Evolutionary conservation across 2,797 vertebrate genomes (phyloP), one percentile per base, ranked within the genome.

Genomic region (Sebastes vulpes): DNA sequence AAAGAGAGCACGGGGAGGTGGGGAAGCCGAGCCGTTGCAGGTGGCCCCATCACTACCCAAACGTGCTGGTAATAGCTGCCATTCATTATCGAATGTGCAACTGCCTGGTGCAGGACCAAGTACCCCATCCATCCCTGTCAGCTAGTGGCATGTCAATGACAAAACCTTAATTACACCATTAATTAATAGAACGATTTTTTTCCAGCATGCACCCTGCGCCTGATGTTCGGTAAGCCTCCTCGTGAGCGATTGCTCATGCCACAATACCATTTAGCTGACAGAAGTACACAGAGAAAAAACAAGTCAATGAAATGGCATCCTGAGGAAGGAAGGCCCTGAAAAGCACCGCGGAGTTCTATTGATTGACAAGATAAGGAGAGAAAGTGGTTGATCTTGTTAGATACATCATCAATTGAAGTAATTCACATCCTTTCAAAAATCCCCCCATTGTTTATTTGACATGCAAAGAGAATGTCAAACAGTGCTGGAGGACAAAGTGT

Each of bases 91-190:
- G 88, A 90, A 92, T 85, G 81, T 85, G 89, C 67, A 26, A 67
- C 95, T 96, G 97, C 96, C 96, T 97, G 94, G 94, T 93, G 92
- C 54, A 87, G 93, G 87, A 96, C 95, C 95, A 93, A 95, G 95
- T 90, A 96, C 95, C 95, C 95, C 94, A 99, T 98, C 97, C 96
- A 98, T 98, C 97, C 95, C 96, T 97, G 98, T 99, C 98, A 99
- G 94, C 96, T 94, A 94, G 96, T 96, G 97, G 97, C 98, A 96
- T 96, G 97, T 98, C 97, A 98, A 97, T 98, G 98, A 98, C 98
- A 98, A 98, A 98, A 97, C 95, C 97, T 97, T 98, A 99, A 99
- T 99, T 99, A 98, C 96, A 96, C 95, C 97, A 99, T 99, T 98
- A 99, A 99, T 99, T 99, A 99, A 99, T 98, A 97, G 97, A 97